These are phyloP conservation scores for Syrrhaptes paradoxus DNA, from an alignment of 2,113 vertebrate species.

Conservation along the genomic window DNA sequence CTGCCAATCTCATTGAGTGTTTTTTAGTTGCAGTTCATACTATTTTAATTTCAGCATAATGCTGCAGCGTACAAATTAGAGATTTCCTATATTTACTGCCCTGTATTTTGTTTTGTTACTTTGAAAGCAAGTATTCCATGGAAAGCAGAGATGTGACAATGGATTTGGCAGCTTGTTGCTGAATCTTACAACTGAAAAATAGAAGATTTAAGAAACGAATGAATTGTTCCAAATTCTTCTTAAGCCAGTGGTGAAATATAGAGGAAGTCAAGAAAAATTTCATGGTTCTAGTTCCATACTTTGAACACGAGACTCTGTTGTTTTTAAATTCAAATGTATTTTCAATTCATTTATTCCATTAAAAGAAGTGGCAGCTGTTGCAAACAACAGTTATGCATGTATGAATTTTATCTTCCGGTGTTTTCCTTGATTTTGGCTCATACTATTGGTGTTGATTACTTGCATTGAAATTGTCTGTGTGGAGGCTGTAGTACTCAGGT, in stretches of 20 bases:
- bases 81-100: not conserved
- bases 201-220: not conserved
- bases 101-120: not conserved
- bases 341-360: not conserved
- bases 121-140: not conserved
- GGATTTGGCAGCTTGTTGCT: not conserved
- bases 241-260: not conserved
- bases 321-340: not conserved
- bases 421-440: not conserved
- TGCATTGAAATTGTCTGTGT: not conserved
- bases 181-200: not conserved
- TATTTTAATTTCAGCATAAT: not conserved
- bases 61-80: not conserved
- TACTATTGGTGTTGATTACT: not conserved
- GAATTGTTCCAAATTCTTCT: not conserved
- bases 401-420: not conserved
- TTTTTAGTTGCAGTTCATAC: not conserved
- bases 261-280: not conserved
- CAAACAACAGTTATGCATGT: not conserved
- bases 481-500: not conserved
- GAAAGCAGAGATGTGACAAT: not conserved
- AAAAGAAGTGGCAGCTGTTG: not conserved
- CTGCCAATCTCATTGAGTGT: not conserved
- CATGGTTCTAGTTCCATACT: not conserved
- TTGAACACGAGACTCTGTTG: not conserved